Percentiles rank a stretch among this genome's conserved stretches.
Evolutionary conservation across 1,140 invertebrate genomes (phyloP).

Genomic region (Tetramorium simillimum): DNA sequence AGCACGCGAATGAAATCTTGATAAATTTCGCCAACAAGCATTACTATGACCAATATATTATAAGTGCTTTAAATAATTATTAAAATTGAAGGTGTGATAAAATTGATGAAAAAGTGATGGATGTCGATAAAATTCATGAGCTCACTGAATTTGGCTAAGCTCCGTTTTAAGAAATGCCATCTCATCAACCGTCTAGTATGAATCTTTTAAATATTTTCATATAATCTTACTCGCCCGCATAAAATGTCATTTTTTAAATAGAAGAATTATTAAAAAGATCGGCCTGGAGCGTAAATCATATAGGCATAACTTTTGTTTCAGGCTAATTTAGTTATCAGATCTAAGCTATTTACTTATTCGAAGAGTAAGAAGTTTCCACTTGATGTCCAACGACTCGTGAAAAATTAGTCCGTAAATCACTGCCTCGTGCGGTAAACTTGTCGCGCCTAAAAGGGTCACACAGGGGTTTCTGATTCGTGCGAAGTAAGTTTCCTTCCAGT

Average conservation of each 20-base stretch:
- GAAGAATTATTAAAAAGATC: not conserved
- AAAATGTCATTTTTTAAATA: not conserved
- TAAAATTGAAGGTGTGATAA: slow-evolving; percentile 7
- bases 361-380: slow-evolving; percentile 30
- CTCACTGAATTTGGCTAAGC: not conserved
- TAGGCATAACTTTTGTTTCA: slow-evolving; percentile 1
- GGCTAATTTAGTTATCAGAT: slow-evolving; percentile 32
- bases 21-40: slow-evolving; percentile 7
- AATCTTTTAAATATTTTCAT: not conserved
- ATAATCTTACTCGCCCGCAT: not conserved
- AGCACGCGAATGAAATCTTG: slow-evolving; percentile 14
- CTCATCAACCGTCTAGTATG: not conserved
- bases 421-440: slow-evolving; percentile 36
- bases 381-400: slow-evolving; percentile 18
- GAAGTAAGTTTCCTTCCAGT: slow-evolving; percentile 53
- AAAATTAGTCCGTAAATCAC: slow-evolving; percentile 53
- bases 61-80: slow-evolving; percentile 16
- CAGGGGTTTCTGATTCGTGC: slow-evolving; percentile 35
- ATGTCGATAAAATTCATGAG: slow-evolving; percentile 23
- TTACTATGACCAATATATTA: slow-evolving; percentile 32
- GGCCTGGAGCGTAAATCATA: not conserved
- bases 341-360: slow-evolving; percentile 44
- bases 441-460: slow-evolving; percentile 47
- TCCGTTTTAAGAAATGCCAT: not conserved
- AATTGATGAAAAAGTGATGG: slow-evolving; percentile 43